Evolutionary conservation across 2,113 vertebrate species (phyloP).

Genomic region (Rhinoptilus africanus): DNA sequence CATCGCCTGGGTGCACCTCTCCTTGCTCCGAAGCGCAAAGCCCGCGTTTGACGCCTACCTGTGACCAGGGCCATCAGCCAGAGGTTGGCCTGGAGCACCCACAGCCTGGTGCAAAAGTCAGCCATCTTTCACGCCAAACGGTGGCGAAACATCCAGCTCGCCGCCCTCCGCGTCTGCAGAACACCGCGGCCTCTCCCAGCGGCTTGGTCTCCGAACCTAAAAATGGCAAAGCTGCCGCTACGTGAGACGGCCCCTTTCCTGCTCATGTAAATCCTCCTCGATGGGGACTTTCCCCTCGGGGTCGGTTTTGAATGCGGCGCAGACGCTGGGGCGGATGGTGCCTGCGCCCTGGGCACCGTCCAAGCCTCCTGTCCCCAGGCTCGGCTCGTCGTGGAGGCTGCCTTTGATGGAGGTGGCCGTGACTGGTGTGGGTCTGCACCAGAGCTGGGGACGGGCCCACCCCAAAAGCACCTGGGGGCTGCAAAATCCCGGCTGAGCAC

Average conservation of each 20-base stretch:
- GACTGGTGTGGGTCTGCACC: fast-evolving
- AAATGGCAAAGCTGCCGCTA: neutral
- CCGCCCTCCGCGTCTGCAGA: neutral
- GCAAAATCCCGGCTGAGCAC: neutral
- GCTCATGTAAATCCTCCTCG: conserved; percentile 50
- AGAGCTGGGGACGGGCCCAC: neutral
- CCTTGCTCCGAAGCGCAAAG: neutral
- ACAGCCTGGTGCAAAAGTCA: neutral
- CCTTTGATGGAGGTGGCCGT: neutral
- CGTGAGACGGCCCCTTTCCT: neutral
- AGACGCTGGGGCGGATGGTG: neutral
- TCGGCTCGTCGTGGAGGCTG: fast-evolving
- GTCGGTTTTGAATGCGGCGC: neutral
- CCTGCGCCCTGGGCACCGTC: neutral
- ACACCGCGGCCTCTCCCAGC: neutral
- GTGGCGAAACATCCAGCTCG: neutral
- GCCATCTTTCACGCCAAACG: neutral
- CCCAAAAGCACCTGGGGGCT: fast-evolving
- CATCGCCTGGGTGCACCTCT: fast-evolving
- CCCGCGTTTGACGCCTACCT: neutral
- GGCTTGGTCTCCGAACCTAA: neutral
- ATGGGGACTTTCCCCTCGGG: conserved; percentile 17
- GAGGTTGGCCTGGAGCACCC: neutral
- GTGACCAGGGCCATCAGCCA: neutral
- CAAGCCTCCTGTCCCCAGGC: neutral